Percentiles rank a stretch among this genome's conserved stretches.
Conservation (phyloP, 1,140 invertebrate species). For the Theocolax elegans region DNA sequence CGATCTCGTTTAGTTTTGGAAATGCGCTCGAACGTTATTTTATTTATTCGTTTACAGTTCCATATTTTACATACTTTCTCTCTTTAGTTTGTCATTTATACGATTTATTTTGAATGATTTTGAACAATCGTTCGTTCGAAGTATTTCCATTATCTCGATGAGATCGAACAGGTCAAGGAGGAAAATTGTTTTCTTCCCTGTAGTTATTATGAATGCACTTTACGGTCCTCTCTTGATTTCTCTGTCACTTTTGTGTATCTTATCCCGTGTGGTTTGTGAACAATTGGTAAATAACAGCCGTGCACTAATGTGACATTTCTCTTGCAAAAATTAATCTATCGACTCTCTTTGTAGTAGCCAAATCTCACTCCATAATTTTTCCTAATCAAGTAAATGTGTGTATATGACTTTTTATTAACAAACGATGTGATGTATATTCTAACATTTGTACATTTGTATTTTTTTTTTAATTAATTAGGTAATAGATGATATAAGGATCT, state of each 20-base stretch:
- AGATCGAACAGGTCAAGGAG: constrained; percentile 13
- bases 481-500: too few species aligned
- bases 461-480: background rate
- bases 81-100: background rate
- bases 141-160: constrained; percentile 19
- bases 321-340: constrained; percentile 16
- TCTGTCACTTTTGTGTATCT: constrained; percentile 10
- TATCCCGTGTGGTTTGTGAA: constrained; percentile 40
- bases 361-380: background rate
- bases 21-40: constrained; percentile 1
- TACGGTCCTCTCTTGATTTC: constrained; percentile 55
- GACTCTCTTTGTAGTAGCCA: too few species aligned
- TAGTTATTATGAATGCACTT: constrained; percentile 51
- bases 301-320: constrained; percentile 18
- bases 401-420: too few species aligned
- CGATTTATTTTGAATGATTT: background rate
- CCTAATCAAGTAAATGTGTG: background rate
- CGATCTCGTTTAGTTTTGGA: constrained; percentile 4
- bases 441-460: too few species aligned
- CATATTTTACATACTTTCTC: too few species aligned
- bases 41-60: background rate
- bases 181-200: constrained; percentile 32
- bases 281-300: constrained; percentile 26
- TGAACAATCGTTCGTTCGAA: background rate
- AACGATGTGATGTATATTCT: too few species aligned